These are phyloP conservation scores for Callinectes sapidus DNA, from an alignment of 2,888 invertebrate genomes.

Conservation along the genomic window DNA sequence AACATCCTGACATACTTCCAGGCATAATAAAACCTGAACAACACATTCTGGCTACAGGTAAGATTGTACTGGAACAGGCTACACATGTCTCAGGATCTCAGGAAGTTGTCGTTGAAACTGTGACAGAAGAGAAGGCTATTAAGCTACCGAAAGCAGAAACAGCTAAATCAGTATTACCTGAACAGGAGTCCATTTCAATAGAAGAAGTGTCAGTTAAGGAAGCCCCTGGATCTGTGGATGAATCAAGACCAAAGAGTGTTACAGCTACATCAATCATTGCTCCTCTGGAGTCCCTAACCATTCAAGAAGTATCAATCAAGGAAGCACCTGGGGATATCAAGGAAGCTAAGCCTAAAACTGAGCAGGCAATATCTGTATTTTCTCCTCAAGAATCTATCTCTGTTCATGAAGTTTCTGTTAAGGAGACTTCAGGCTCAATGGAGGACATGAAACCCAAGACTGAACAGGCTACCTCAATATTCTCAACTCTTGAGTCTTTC, in stretches of 20 bases:
- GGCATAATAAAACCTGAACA: slow-evolving; percentile 65
- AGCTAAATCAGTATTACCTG: slow-evolving; percentile 58
- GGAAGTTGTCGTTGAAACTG: slow-evolving; percentile 67
- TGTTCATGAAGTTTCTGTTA: slow-evolving; percentile 57
- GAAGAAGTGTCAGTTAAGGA: slow-evolving; percentile 75
- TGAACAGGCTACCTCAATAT: slow-evolving; percentile 68
- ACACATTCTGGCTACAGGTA: slow-evolving; percentile 62
- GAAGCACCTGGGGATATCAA: slow-evolving; percentile 61
- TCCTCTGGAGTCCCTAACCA: slow-evolving; percentile 57
- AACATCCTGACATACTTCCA: slow-evolving; percentile 65
- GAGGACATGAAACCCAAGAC: slow-evolving; percentile 68
- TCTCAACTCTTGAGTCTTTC: slow-evolving; percentile 72
- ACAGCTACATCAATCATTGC: slow-evolving; percentile 58
- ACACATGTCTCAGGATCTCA: slow-evolving; percentile 69
- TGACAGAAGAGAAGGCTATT: slow-evolving; percentile 54
- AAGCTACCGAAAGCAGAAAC: slow-evolving; percentile 51
- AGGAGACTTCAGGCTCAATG: slow-evolving; percentile 49
- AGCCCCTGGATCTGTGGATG: slow-evolving; percentile 74
- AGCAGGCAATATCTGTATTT: slow-evolving; percentile 75
- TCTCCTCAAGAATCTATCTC: slow-evolving; percentile 72
- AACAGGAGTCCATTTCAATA: slow-evolving; percentile 73
- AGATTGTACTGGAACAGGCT: slow-evolving; percentile 65
- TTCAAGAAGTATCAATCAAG: slow-evolving; percentile 60
- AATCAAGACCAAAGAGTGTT: slow-evolving; percentile 67
- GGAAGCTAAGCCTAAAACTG: slow-evolving; percentile 73